A percentile compares a stretch with the other conserved stretches of the same genome.
These are phyloP conservation scores for Alloscopus bannaensis DNA, from an alignment of 2,888 invertebrate species.

Conservation along the genomic window DNA sequence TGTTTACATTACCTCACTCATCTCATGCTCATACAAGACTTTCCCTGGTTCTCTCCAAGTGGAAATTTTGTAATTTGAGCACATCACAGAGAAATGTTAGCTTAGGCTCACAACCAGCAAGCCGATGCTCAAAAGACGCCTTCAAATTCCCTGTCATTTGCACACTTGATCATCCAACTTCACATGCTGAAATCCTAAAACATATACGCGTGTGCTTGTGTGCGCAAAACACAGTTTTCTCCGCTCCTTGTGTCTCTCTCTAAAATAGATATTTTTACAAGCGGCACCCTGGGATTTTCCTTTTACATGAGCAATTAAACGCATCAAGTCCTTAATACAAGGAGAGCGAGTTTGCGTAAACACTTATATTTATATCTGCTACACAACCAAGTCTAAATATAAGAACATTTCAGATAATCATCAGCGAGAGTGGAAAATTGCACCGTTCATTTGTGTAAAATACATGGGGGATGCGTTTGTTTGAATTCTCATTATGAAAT, in stretches of 20 bases:
- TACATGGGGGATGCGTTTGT: slow-evolving; percentile 30
- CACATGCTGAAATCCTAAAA: too few species aligned
- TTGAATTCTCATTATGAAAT: slow-evolving; percentile 57
- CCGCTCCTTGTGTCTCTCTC: too few species aligned
- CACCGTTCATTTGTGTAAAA: slow-evolving; percentile 35
- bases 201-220: too few species aligned
- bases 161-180: slow-evolving; percentile 16
- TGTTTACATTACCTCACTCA: slow-evolving; percentile 13
- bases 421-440: slow-evolving; percentile 37
- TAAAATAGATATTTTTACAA: slow-evolving; percentile 23
- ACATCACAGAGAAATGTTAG: not conserved
- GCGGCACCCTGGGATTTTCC: slow-evolving; percentile 31
- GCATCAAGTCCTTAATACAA: slow-evolving; percentile 24
- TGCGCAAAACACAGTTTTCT: too few species aligned
- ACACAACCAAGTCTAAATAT: too few species aligned
- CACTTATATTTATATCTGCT: too few species aligned
- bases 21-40: not conserved
- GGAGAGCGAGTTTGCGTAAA: too few species aligned
- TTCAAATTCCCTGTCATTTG: slow-evolving; percentile 31
- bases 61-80: slow-evolving; percentile 1
- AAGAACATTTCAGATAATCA: too few species aligned
- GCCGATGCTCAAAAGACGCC: slow-evolving; percentile 5
- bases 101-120: not conserved
- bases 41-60: not conserved
- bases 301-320: slow-evolving; percentile 57